Evolutionary conservation across 2,797 vertebrate species (phyloP).

Genomic region (Paramormyrops hopkinsi): DNA sequence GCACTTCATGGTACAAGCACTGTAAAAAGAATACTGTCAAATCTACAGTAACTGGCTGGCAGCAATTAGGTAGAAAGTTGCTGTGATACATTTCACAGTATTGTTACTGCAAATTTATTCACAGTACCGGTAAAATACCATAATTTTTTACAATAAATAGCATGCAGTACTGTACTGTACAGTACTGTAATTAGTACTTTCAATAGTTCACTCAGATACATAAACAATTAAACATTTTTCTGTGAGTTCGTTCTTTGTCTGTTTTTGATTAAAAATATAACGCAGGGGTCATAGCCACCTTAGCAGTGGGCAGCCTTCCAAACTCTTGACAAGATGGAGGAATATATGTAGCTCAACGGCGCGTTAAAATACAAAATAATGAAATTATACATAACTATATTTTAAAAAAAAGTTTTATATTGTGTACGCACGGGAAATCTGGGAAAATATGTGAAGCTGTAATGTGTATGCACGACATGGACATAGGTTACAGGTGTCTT

Average conservation of each 20-base stretch:
- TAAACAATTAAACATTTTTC: background rate
- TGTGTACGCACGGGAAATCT: background rate
- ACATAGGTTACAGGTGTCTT: background rate
- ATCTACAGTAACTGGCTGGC: background rate
- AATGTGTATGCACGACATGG: background rate
- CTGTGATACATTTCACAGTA: background rate
- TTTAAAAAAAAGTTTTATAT: background rate
- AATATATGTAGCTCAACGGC: background rate
- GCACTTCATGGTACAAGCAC: too few species aligned
- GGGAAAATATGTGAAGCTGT: background rate
- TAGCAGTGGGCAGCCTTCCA: background rate
- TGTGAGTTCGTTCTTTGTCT: background rate
- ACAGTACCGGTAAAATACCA: background rate
- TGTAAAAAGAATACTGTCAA: background rate
- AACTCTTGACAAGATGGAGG: background rate
- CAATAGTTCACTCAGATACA: background rate
- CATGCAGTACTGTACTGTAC: too few species aligned
- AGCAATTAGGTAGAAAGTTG: background rate
- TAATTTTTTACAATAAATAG: background rate
- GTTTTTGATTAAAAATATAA: background rate
- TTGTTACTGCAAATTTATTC: background rate
- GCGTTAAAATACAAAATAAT: background rate
- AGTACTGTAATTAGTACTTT: background rate
- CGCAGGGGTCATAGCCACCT: background rate
- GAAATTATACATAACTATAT: background rate